Evolutionary conservation across 2,113 vertebrate species (phyloP), one percentile per base, ranked within the genome.

Genomic region (Leiothrix lutea): DNA sequence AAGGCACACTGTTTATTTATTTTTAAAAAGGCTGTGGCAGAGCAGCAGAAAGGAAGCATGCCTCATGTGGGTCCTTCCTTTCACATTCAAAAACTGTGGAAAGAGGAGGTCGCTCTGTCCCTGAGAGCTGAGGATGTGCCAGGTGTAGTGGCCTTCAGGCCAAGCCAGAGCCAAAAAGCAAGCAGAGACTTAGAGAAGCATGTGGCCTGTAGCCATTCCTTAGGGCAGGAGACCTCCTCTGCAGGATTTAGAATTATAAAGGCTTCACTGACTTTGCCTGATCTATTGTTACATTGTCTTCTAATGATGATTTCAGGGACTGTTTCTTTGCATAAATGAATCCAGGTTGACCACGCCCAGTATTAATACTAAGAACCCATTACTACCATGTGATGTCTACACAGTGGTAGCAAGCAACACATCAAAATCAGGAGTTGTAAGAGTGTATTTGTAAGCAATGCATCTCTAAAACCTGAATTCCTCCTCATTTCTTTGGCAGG

Each of bases 141-240:
- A 44, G 7, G 5, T 47, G 23, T 47, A 35, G 8, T 4, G 7
- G 17, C 10, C 11, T 85, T 83, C 28, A 53, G 20, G 36, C 11
- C 1, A 8, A 77, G 5, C 8, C 24, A 73, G 25, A 78, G 5
- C 4, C 29, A 24, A 50, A 84, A 78, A 57, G 23, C 21, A 13
- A 36, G 4, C 8, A 14, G 22, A 62, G 36, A 21, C 4, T 29
- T 12, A 24, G 47, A 58, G 42, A 78, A 16, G 3, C 9, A 14
- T 12, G 8, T 4, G 60, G 35, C 11, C 28, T 78, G 26, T 0
- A 1, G 19, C 14, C 1, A 2, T 6, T 26, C 9, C 47, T 50
- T 3, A 1, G 18, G 47, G 8, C 18, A 81, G 20, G 33, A 82
- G 28, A 66, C 2, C 4, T 20, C 25, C 38, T 23, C 6, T 11